Base-by-base conservation (phyloP, 1,140 invertebrate species). In the Drosophila suzukii region DNA sequence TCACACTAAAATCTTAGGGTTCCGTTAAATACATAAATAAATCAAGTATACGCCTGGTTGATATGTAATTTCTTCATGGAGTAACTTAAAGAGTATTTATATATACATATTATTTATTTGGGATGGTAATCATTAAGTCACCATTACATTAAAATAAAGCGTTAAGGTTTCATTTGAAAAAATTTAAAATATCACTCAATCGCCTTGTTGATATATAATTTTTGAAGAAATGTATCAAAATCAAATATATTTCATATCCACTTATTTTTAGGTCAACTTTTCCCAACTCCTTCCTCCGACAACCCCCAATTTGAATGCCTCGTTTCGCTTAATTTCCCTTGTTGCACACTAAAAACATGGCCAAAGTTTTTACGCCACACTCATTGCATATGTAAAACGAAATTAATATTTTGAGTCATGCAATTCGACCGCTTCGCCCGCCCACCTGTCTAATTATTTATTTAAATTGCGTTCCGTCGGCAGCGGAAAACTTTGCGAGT, bases 321-420 rank as follows among this genome's bases (percentile, higher is more conserved):
- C 39, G 60, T 77, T 77, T 55, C 12, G 67, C 61, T 50, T 82
- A 76, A 86, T 86, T 86, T 86, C 82, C 82, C 82, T 39, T 58
- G 81, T 57, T 88, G 83, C 78, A 49, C 68, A 79, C 60, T 56
- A 66, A 74, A 71, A 77, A 38, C 17, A 55, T 41, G 46, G 58
- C 15, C 43, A 12, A 55, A 41, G 51, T 46, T 46, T 67, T 50
- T 56, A 43, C 55, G 43, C 11, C 62, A 17, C 34, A 50, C 38
- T 57, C 65, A 71, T 75, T 81, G 66, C 53, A 61, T 78, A 85
- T 82, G 83, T 81, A 78, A 61, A 58, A 51, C 51, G 51, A 75
- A 75, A 81, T 84, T 77, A 85, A 66, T 77, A 72, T 77, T 70
- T 61, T 58, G 41, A 38, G 53, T 32, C 71, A 75, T 50, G 50